Evolutionary conservation across 2,888 invertebrate genomes (phyloP).

Genomic region (Rhimphoctona megacephalus): DNA sequence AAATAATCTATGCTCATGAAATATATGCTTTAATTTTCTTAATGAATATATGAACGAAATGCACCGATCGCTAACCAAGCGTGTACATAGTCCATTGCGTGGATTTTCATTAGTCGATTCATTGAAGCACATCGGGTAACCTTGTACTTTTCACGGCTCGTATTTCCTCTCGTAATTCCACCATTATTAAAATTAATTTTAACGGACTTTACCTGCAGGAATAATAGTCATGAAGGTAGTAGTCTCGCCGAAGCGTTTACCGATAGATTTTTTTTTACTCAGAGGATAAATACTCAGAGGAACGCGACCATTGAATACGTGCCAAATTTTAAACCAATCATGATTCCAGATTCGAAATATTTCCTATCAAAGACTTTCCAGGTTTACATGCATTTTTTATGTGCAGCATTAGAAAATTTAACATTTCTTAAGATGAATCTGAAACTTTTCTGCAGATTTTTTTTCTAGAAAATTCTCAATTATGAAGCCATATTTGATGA

Average conservation of each 20-base stretch:
- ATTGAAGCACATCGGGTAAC: not conserved
- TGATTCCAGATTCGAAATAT: not conserved
- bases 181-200: not conserved
- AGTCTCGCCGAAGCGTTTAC: no score
- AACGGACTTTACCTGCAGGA: not conserved
- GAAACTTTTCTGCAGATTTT: not conserved
- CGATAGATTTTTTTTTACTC: no score
- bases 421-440: not conserved
- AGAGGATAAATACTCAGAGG: no score
- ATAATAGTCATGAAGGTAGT: not conserved
- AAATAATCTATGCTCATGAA: not conserved
- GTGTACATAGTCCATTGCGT: not conserved
- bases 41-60: not conserved
- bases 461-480: not conserved
- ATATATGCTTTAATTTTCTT: not conserved
- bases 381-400: not conserved
- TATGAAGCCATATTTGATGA: not conserved
- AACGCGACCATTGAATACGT: not conserved
- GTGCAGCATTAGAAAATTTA: no score
- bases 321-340: not conserved
- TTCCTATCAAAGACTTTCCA: not conserved
- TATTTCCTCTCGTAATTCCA: not conserved
- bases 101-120: constrained; percentile 1
- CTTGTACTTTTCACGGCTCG: not conserved
- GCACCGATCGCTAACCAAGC: not conserved